Evolutionary conservation across 2,113 vertebrate genomes (phyloP).

Genomic region (Capreolus pygargus): DNA sequence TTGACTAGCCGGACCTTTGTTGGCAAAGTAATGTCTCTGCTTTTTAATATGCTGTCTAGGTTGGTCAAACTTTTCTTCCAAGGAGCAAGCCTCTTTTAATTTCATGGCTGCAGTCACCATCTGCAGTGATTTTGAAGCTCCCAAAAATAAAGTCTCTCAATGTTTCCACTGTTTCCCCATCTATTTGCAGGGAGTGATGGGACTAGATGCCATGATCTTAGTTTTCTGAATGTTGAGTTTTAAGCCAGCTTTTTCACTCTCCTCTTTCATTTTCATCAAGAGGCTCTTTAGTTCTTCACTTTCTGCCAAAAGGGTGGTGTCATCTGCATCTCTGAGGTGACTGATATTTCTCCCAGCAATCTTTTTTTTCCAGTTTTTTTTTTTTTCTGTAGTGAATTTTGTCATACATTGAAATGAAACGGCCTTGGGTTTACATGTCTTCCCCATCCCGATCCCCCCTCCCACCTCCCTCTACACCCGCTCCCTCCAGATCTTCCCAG

Average conservation of each 20-base stretch:
- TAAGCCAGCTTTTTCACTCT: neutral
- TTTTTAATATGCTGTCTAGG: neutral
- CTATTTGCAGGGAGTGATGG: neutral
- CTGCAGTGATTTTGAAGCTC: neutral
- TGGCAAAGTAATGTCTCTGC: neutral
- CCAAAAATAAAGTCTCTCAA: neutral
- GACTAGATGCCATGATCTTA: neutral
- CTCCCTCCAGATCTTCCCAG: too few relatives aligned
- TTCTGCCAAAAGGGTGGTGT: neutral
- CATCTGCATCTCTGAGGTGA: neutral
- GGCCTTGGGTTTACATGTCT: too few relatives aligned
- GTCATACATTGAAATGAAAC: too few relatives aligned
- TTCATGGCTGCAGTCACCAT: neutral
- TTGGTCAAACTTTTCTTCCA: neutral
- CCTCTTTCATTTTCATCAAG: neutral
- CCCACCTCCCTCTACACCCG: too few relatives aligned
- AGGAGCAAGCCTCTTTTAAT: neutral
- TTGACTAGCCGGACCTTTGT: neutral
- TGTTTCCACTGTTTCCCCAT: neutral
- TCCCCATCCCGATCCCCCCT: too few relatives aligned
- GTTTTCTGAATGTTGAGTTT: neutral
- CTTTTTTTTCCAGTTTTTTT: too few relatives aligned
- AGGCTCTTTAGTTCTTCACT: neutral
- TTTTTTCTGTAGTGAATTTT: too few relatives aligned
- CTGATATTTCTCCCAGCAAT: neutral